Conservation (phyloP, 30 jellyfish, hydroid and myxozoan genomes). For the Catostylus mosaicus region DNA sequence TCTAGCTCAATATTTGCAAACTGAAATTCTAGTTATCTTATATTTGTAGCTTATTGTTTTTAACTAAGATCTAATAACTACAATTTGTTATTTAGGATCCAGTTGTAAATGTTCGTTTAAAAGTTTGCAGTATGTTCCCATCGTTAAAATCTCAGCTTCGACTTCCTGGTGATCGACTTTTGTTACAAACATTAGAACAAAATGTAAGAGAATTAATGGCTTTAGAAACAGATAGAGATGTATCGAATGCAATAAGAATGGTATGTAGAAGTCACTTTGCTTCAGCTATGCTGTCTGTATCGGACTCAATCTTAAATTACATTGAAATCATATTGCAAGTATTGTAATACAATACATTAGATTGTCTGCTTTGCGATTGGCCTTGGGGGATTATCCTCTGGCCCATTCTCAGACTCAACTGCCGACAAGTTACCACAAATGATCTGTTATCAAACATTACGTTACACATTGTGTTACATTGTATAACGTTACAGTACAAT, state of each 20-base stretch:
- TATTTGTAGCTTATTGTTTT: too few relatives aligned
- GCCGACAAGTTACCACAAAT: neutral
- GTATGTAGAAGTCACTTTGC: slow-evolving; percentile 37
- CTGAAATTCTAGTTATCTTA: too few relatives aligned
- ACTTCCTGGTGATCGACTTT: slow-evolving; percentile 85
- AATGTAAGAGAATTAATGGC: slow-evolving; percentile 91
- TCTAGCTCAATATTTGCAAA: too few relatives aligned
- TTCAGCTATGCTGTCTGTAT: neutral
- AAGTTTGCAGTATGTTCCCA: slow-evolving; percentile 79
- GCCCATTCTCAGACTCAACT: neutral
- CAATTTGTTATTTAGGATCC: slow-evolving; percentile 73
- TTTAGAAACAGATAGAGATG: slow-evolving; percentile 81
- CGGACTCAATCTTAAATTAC: too few relatives aligned
- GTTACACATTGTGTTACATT: neutral
- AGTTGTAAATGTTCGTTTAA: slow-evolving; percentile 83
- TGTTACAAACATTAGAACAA: slow-evolving; percentile 78
- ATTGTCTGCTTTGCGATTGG: neutral
- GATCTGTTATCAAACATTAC: neutral
- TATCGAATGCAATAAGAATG: slow-evolving; percentile 71
- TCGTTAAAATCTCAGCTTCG: slow-evolving; percentile 75
- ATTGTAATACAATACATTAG: neutral
- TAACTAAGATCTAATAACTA: too few relatives aligned
- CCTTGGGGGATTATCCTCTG: neutral
- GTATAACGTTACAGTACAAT: neutral
- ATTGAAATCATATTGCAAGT: too few relatives aligned